phyloP scores from a whole-genome alignment of 2,797 vertebrate species.

The Neoniphon sammara region DNA sequence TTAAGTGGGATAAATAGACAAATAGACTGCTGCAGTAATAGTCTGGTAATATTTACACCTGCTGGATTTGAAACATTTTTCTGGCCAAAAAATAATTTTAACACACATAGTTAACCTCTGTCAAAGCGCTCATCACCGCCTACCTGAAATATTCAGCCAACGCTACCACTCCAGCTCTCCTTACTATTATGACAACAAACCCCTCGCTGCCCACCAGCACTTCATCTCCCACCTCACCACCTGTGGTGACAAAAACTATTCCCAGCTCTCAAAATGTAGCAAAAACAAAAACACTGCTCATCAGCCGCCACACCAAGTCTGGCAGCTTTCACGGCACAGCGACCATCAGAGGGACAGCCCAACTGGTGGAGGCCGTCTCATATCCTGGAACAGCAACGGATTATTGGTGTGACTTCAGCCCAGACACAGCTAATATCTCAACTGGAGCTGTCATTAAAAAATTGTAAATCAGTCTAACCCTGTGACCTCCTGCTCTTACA shows the following conservation, averaged over 20 bases:
- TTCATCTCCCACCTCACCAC: conserved; percentile 45
- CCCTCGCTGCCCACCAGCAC: conserved; percentile 32
- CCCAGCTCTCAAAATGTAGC: not conserved
- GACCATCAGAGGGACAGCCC: not conserved
- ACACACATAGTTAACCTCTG: conserved; percentile 5
- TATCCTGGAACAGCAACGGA: not conserved
- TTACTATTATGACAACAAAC: conserved; percentile 42
- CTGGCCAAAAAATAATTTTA: not conserved
- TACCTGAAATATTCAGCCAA: conserved; percentile 14
- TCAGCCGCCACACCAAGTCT: not conserved
- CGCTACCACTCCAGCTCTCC: conserved; percentile 8
- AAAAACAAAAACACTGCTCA: conserved; percentile 10
- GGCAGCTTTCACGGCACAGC: not conserved
- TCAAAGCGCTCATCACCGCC: conserved; percentile 18
- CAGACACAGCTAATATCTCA: not conserved
- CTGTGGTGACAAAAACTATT: conserved; percentile 23
- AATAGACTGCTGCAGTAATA: not conserved
- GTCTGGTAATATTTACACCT: not conserved
- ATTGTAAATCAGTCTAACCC: not conserved
- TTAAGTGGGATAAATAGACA: too few relatives aligned
- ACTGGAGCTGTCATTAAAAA: not conserved
- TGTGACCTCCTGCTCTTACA: not conserved
- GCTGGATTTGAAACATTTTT: not conserved
- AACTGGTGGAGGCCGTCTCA: conserved; percentile 3
- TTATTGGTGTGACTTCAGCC: not conserved